Conservation (phyloP, 2,888 invertebrate genomes). For the Hypomecis atomaria region DNA sequence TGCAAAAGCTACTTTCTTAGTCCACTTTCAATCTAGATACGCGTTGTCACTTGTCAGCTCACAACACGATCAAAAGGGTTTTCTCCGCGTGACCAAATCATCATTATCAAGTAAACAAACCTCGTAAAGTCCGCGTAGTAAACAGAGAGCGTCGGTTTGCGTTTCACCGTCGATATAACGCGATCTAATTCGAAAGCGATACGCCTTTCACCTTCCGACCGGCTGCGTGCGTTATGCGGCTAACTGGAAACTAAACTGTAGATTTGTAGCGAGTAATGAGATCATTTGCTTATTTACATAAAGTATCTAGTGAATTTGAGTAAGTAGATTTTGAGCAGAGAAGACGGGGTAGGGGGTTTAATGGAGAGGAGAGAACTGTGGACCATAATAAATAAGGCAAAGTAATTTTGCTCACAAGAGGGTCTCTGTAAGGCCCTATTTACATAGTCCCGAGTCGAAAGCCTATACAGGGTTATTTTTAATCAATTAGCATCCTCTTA, state of each 20-base stretch:
- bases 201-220: slow-evolving; percentile 81
- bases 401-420: no score
- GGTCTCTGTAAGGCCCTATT: no score
- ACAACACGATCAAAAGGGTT: background rate
- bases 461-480: no score
- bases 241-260: slow-evolving; percentile 43
- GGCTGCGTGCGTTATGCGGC: slow-evolving; percentile 58
- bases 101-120: slow-evolving; percentile 25
- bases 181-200: slow-evolving; percentile 83
- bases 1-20: no score
- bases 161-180: slow-evolving; percentile 77
- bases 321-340: background rate
- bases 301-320: background rate
- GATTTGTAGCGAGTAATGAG: slow-evolving; percentile 34
- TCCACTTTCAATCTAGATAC: no score
- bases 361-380: no score
- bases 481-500: no score
- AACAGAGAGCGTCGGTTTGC: slow-evolving; percentile 55
- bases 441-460: no score
- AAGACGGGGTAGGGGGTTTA: no score
- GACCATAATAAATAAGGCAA: no score
- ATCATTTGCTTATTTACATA: slow-evolving; percentile 32
- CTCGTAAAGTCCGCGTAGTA: slow-evolving; percentile 26
- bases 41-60: no score
- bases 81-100: slow-evolving; percentile 4